phyloP scores from a whole-genome alignment of 1,140 invertebrate species.

The Bacillus rossius region DNA sequence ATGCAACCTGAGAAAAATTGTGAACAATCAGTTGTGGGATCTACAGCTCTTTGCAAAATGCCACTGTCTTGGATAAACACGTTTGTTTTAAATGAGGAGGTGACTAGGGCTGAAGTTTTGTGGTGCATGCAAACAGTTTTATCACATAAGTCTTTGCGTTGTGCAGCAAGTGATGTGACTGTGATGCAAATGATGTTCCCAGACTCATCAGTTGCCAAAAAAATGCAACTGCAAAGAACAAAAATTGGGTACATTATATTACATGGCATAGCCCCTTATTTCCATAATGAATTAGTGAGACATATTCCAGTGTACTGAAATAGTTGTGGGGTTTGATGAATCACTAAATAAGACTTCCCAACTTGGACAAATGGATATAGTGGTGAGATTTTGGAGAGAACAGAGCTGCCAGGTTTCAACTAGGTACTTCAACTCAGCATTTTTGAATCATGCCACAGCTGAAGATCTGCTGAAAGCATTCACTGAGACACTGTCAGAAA shows the following conservation, averaged over 20 bases:
- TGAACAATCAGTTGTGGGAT: too few species aligned
- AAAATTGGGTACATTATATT: slow-evolving; percentile 18
- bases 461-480: slow-evolving; percentile 19
- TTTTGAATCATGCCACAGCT: slow-evolving; percentile 15
- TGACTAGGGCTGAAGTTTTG: slow-evolving; percentile 13
- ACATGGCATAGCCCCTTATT: slow-evolving; percentile 21
- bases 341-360: slow-evolving; percentile 20
- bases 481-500: not conserved
- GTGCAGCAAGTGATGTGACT: slow-evolving; percentile 8
- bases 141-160: slow-evolving; percentile 15
- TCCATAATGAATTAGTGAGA: slow-evolving; percentile 15
- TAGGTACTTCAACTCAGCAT: slow-evolving; percentile 21
- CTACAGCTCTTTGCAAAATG: too few species aligned
- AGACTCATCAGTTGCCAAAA: slow-evolving; percentile 12
- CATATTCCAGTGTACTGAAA: not conserved
- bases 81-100: slow-evolving; percentile 15
- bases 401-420: slow-evolving; percentile 9
- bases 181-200: slow-evolving; percentile 17
- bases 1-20: too few species aligned
- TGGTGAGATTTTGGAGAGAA: slow-evolving; percentile 17
- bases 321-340: slow-evolving; percentile 24
- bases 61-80: too few species aligned
- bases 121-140: slow-evolving; percentile 16
- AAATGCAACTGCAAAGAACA: slow-evolving; percentile 11
- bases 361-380: slow-evolving; percentile 15